Evolutionary conservation across 2,797 vertebrate species (phyloP), one percentile per base, ranked within the genome.

Genomic region (Cynopterus sphinx): DNA sequence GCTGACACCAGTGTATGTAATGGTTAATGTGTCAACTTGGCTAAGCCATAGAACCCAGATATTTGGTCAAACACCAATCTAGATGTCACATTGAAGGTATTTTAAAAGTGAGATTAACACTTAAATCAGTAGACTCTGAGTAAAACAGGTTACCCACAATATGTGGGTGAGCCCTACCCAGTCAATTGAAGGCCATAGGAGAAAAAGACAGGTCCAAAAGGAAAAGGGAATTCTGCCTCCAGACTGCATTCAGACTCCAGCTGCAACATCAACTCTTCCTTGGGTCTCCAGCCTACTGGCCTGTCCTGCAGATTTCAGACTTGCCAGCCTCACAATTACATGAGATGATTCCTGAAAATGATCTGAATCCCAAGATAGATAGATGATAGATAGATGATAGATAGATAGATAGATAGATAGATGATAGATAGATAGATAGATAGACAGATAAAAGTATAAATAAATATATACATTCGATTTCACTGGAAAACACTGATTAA

Each of bases 51-150:
- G 43, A 39, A n/a, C 15, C 49, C 49, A 71, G 33, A 90, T 57
- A 82, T 55, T 61, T 68, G 24, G 46, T 90, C 63, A 87, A 49
- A 92, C 19, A n/a, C 19, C 79, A 92, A 41, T 63, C 31, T 67
- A 87, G n/a, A 17, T 86, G 53, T 81, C 13, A 22, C 61, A 96
- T 59, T 51, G 84, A 93, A 91, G 12, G 43, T 43, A n/a, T 68
- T 74, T 92, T 74, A 87, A n/a, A 53, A 67, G 43, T 87, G 6
- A 93, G 39, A 65, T 87, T 82, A 83, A 55, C 33, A 74, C 90
- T 90, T 46, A 90, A 92, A 70, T 92, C 67, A 71, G 22, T 26
- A 65, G 73, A 70, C 33, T 89, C 26, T 88, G 67, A 75, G 31
- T 75, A 49, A 63, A 65, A 16, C 17, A 81, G n/a, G 41, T 74